phyloP scores from a whole-genome alignment of 2,888 invertebrate species.

The Chalcosyrphus nemorum region DNA sequence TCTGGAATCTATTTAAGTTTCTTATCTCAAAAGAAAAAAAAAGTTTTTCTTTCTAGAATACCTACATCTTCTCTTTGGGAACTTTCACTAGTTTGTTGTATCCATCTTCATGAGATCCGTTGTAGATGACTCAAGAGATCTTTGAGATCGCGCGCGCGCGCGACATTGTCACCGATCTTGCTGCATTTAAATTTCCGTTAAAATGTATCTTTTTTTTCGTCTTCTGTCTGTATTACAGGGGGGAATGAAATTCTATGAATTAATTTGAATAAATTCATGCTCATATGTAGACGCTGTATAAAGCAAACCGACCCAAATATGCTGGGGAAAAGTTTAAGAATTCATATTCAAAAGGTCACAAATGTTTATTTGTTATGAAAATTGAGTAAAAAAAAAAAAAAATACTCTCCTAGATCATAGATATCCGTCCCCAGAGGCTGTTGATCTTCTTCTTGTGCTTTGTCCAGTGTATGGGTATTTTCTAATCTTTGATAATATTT shows the following conservation, averaged over 20 bases:
- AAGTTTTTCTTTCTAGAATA: constrained; percentile 30
- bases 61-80: constrained; percentile 28
- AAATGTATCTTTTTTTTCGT: constrained; percentile 25
- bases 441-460: background rate
- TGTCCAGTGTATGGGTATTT: background rate
- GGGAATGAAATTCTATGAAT: constrained; percentile 5
- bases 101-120: background rate
- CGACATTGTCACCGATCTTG: constrained; percentile 30
- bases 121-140: constrained; percentile 3
- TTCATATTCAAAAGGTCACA: constrained; percentile 18
- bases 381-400: background rate
- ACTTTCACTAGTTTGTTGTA: constrained; percentile 31
- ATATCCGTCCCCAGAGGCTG: background rate
- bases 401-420: background rate
- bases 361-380: background rate
- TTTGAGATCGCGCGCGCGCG: background rate
- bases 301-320: constrained; percentile 12
- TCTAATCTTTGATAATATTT: constrained; percentile 2
- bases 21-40: constrained; percentile 7
- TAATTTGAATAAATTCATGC: constrained; percentile 41
- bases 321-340: constrained; percentile 6
- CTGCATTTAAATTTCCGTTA: constrained; percentile 38
- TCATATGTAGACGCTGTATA: background rate
- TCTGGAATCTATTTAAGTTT: constrained; percentile 8
- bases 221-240: background rate